Percentiles rank a stretch among this genome's conserved stretches.
Conservation (phyloP, 1,140 invertebrate genomes). For the Oryctes rhinoceros region DNA sequence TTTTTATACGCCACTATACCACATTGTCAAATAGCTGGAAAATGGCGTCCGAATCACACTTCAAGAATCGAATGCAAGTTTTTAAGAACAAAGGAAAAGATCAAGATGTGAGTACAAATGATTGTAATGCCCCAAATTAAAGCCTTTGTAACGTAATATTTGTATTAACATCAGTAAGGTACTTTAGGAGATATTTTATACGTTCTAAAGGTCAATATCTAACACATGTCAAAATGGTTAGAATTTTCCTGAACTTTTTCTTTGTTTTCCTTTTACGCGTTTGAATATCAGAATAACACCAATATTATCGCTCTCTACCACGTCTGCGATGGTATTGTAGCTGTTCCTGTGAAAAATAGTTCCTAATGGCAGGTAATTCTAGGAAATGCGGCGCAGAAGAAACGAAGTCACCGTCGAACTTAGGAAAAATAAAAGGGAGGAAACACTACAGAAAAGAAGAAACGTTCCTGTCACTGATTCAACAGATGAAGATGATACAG, state of each 20-base stretch:
- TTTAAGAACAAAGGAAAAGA: constrained; percentile 98
- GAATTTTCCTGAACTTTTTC: constrained; percentile 33
- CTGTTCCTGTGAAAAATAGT: not conserved
- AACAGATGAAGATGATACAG: constrained; percentile 82
- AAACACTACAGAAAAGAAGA: constrained; percentile 92
- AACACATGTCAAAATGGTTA: constrained; percentile 45
- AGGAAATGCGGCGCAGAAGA: constrained; percentile 95
- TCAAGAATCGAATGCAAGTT: constrained; percentile 85
- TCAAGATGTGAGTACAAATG: constrained; percentile 84
- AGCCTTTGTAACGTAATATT: not conserved
- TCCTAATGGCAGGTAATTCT: constrained; percentile 39
- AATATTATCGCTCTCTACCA: too few species aligned
- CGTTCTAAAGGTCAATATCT: constrained; percentile 44
- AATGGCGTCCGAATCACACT: constrained; percentile 80
- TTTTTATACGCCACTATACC: constrained; percentile 44
- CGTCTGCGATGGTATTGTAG: not conserved
- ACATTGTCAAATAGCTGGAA: constrained; percentile 64
- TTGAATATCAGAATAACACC: not conserved
- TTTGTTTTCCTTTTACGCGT: constrained; percentile 23
- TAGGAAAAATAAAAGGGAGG: constrained; percentile 96
- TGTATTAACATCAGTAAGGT: not conserved
- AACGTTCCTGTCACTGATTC: constrained; percentile 89
- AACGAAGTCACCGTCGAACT: constrained; percentile 96
- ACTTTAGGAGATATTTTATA: not conserved
- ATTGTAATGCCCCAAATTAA: not conserved